A percentile compares a stretch with the other conserved stretches of the same genome.
Evolutionary conservation across 2,888 invertebrate genomes (phyloP).

Genomic region (Acrobasis suavella): DNA sequence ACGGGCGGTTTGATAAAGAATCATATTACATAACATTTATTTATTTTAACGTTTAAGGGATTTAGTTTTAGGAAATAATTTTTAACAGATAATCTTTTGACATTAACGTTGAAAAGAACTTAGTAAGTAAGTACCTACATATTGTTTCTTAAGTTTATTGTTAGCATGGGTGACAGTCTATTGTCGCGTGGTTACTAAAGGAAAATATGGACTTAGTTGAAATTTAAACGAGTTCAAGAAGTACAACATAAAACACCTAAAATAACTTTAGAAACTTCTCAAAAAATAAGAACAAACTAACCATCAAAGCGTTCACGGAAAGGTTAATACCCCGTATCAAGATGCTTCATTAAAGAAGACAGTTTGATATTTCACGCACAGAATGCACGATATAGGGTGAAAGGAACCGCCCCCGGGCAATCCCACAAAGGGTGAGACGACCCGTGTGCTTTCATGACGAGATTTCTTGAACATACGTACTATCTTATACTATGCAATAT

Average conservation of each 20-base stretch:
- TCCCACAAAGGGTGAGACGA: background rate
- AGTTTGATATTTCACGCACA: constrained; percentile 18
- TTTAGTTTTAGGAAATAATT: no score
- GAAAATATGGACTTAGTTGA: no score
- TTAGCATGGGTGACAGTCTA: no score
- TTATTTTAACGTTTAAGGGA: no score
- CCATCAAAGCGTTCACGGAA: constrained; percentile 3
- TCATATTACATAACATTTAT: no score
- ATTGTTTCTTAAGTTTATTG: no score
- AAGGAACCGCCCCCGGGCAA: constrained; percentile 2
- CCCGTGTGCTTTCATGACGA: background rate
- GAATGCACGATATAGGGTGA: constrained; percentile 12
- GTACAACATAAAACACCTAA: background rate
- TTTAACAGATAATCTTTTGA: no score
- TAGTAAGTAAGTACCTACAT: no score
- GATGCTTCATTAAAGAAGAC: constrained; percentile 18
- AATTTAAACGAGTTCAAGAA: background rate
- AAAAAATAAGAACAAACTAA: background rate
- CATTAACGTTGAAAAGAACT: no score
- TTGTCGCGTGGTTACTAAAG: no score
- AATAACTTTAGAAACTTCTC: background rate
- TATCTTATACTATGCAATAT: background rate
- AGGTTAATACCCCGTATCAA: background rate
- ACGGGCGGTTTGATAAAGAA: background rate
- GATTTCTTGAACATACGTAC: background rate